Percentiles rank a stretch among this genome's conserved stretches.
phyloP scores from a whole-genome alignment of 2,113 vertebrate species.

The Oryzias melastigma region DNA sequence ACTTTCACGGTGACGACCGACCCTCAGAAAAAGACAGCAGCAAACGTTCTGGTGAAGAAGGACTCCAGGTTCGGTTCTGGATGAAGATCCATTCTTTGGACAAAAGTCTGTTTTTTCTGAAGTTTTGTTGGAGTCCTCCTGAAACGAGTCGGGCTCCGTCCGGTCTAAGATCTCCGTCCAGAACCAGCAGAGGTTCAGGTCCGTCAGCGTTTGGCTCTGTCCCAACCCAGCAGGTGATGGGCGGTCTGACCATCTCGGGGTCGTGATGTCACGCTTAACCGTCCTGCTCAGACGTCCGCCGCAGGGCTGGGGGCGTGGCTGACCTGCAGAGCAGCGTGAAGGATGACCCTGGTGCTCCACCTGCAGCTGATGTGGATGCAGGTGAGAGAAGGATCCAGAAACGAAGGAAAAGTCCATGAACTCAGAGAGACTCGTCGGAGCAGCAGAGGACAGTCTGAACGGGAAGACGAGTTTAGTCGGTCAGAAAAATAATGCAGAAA shows the following conservation, averaged over 20 bases:
- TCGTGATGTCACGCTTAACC: constrained; percentile 66
- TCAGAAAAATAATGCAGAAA: too few species aligned
- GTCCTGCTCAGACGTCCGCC: constrained; percentile 56
- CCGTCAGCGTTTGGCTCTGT: constrained; percentile 56
- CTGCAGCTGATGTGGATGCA: constrained; percentile 4
- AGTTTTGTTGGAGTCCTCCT: constrained; percentile 13
- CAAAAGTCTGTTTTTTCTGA: too few species aligned
- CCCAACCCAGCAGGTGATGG: constrained; percentile 49
- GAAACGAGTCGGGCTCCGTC: constrained; percentile 53
- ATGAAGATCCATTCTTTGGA: too few species aligned
- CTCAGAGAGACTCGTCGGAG: too few species aligned
- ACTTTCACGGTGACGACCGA: too few species aligned
- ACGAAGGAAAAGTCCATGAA: background rate
- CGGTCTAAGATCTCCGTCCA: constrained; percentile 58
- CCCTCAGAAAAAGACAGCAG: too few species aligned
- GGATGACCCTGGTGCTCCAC: constrained; percentile 50
- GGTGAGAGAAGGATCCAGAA: constrained; percentile 22
- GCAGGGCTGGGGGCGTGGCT: constrained; percentile 53
- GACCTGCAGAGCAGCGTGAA: constrained; percentile 75
- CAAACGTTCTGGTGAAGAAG: too few species aligned
- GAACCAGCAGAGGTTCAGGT: constrained; percentile 51
- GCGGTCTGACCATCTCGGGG: constrained; percentile 39
- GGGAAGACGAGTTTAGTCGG: too few species aligned
- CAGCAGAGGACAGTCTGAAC: background rate
- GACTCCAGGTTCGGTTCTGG: too few species aligned